These are phyloP conservation scores for Aleiodes sp. DNA, from an alignment of 1,140 invertebrate species.

Conservation along the genomic window DNA sequence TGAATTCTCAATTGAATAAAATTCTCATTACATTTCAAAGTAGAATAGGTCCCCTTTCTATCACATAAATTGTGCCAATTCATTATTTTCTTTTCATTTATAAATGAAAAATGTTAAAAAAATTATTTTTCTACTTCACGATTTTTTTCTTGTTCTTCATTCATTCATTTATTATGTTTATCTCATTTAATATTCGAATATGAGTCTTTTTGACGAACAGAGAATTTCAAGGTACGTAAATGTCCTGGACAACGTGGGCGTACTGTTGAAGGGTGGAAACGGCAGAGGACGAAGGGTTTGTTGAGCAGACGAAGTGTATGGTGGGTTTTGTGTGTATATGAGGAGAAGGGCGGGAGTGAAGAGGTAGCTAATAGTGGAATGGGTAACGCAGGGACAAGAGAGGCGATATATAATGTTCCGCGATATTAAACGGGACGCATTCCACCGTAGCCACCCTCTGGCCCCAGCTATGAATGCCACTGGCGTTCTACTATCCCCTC, in stretches of 20 bases:
- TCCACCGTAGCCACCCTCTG: constrained; percentile 62
- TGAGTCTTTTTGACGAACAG: not conserved
- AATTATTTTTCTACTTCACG: not conserved
- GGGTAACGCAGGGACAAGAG: constrained; percentile 55
- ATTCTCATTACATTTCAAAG: too few relatives aligned
- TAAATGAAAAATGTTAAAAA: too few relatives aligned
- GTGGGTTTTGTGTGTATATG: constrained; percentile 12
- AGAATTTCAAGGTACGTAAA: not conserved
- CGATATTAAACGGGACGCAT: constrained; percentile 68
- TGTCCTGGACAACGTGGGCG: not conserved
- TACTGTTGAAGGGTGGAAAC: not conserved
- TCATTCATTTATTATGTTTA: constrained; percentile 8
- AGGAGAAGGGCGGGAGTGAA: constrained; percentile 13
- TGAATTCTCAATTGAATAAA: too few relatives aligned
- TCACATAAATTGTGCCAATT: too few relatives aligned
- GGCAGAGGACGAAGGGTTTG: too few relatives aligned
- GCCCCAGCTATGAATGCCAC: constrained; percentile 61
- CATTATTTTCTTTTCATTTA: too few relatives aligned
- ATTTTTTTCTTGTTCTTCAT: constrained; percentile 3
- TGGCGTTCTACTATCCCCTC: constrained; percentile 43
- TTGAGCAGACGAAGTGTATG: constrained; percentile 10
- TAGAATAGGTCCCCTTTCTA: too few relatives aligned
- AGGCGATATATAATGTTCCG: constrained; percentile 67
- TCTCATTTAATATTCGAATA: not conserved
- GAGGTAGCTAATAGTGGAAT: constrained; percentile 3